Evolutionary conservation across 2,888 invertebrate species (phyloP).

Genomic region (Ennomos fuscantarius): DNA sequence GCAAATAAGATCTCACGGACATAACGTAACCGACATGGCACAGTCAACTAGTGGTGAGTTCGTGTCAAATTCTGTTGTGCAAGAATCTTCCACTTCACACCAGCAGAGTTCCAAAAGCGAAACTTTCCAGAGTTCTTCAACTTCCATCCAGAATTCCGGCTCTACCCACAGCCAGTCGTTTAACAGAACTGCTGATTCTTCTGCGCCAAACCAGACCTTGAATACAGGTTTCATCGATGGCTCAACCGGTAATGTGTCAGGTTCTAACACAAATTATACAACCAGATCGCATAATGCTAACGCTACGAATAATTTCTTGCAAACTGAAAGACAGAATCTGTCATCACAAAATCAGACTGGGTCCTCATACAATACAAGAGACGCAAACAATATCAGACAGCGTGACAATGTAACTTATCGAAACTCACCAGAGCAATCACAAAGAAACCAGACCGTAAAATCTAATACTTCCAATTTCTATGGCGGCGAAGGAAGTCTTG

Average conservation of each 20-base stretch:
- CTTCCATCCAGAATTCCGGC: constrained; percentile 71
- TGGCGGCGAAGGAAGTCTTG: constrained; percentile 68
- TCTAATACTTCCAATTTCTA: constrained; percentile 71
- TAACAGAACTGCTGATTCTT: constrained; percentile 71
- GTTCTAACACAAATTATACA: constrained; percentile 55
- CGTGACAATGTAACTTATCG: constrained; percentile 62
- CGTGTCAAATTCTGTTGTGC: constrained; percentile 68
- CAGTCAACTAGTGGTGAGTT: constrained; percentile 75
- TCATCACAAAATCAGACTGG: constrained; percentile 57
- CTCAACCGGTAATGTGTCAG: constrained; percentile 52
- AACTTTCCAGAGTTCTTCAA: constrained; percentile 74
- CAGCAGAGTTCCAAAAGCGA: constrained; percentile 75
- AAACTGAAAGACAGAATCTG: constrained; percentile 73
- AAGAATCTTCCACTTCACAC: constrained; percentile 71
- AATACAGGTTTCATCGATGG: constrained; percentile 78
- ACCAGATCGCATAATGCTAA: constrained; percentile 69
- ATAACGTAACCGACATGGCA: constrained; percentile 76
- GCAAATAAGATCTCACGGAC: constrained; percentile 69
- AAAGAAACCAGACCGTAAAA: constrained; percentile 59
- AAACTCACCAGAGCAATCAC: constrained; percentile 60
- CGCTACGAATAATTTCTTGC: constrained; percentile 71
- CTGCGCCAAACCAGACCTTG: constrained; percentile 67
- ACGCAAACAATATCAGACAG: constrained; percentile 59
- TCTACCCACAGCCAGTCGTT: constrained; percentile 71
- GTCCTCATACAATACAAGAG: constrained; percentile 44